A percentile compares a stretch with the other conserved stretches of the same genome.
Evolutionary conservation across 2,113 vertebrate genomes (phyloP).

Genomic region (Potamarius usumacintae): DNA sequence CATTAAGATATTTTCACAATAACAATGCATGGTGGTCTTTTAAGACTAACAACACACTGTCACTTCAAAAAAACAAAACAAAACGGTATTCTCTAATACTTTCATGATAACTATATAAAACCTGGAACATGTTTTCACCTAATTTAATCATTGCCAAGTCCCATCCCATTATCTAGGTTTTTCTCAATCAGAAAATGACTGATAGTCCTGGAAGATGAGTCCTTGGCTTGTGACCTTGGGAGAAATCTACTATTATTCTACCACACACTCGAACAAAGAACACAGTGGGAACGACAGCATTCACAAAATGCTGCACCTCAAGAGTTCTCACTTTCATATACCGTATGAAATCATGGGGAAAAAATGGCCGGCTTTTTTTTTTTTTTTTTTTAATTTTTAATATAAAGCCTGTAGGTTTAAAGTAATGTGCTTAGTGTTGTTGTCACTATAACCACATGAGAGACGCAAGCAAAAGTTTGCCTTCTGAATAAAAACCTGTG

Average conservation of each 20-base stretch:
- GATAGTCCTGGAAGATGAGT: not conserved
- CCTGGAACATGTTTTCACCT: not conserved
- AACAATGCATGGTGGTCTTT: constrained; percentile 8
- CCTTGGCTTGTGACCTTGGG: not conserved
- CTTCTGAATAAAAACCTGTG: not conserved
- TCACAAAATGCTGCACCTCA: not conserved
- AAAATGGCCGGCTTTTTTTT: too few species aligned
- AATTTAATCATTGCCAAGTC: not conserved
- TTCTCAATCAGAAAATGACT: not conserved
- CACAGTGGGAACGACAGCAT: not conserved
- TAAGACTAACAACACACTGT: not conserved
- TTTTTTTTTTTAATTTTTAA: not conserved
- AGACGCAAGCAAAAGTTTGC: not conserved
- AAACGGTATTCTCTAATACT: not conserved
- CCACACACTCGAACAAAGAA: not conserved
- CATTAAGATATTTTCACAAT: constrained; percentile 9
- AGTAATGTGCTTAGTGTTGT: constrained; percentile 13
- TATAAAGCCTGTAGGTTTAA: constrained; percentile 6
- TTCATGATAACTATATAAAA: not conserved
- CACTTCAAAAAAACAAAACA: not conserved
- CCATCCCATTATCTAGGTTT: not conserved
- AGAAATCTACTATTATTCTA: not conserved
- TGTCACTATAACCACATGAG: constrained; percentile 5
- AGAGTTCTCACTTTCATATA: not conserved
- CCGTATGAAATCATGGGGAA: not conserved